Base-by-base conservation (phyloP, 1,140 invertebrate species). In the Aradophagus sp. region DNA sequence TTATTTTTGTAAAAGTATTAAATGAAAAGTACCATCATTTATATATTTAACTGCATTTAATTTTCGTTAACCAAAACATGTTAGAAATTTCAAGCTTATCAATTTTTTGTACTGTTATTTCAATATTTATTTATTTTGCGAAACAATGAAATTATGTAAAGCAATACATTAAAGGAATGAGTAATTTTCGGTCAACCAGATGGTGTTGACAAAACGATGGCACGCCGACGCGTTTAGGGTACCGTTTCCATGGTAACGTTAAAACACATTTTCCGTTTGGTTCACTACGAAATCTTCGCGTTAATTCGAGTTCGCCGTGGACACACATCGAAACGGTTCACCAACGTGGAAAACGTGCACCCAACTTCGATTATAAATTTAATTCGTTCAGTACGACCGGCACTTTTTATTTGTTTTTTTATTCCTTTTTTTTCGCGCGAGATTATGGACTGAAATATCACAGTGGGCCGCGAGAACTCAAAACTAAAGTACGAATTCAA, bases 181-280 rank as follows among this genome's bases (percentile, higher is more conserved):
- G 52, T 56, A 70, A 70, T 74, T 65, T 74, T 74, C 70, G 72
- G 62, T 62, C 50, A 55, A 38, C 61, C 61, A 66, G 62, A 47
- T 67, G 63, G 56, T 63, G 63, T 53, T 34, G 42, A 52, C 41
- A 58, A 80, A 82, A 80, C 79, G 79, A 77, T 76, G 75, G 76
- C 67, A 77, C 76, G 78, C 79, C 75, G 75, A 78, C 80, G 76
- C 69, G 53, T 78, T 80, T 74, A 80, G 73, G 73, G 56, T 36
- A 42, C 45, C 35, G 63, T 44, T 63, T 44, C 75, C 77, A 82
- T 83, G 77, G 81, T 77, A 83, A 83, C 80, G 70, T 73, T 73
- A 50, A 75, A 79, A 83, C 77, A 75, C 72, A 81, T 77, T 80
- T 78, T 76, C 75, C 74, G 63, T 63, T 61, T 66, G 73, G 77